phyloP scores from a whole-genome alignment of 1,140 invertebrate genomes.

The Hermatobates lingyangjiaoensis region DNA sequence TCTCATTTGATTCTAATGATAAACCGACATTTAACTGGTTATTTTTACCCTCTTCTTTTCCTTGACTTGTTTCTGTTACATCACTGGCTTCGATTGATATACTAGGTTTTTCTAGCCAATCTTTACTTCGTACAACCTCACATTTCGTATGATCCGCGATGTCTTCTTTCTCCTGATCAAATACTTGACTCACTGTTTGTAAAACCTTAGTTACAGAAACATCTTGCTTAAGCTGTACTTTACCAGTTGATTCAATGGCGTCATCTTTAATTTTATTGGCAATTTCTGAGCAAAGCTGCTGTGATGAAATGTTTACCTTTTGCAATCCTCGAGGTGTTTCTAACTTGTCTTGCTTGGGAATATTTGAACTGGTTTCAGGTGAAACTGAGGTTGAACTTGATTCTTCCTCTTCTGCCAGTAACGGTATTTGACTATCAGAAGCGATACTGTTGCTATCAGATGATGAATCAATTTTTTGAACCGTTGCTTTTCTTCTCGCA shows the following conservation, averaged over 20 bases:
- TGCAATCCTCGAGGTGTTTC: too few species aligned
- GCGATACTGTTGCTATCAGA: too few species aligned
- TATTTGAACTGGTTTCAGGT: too few species aligned
- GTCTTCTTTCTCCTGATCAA: background rate
- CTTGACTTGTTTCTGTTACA: conserved; percentile 3
- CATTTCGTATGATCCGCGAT: conserved; percentile 13
- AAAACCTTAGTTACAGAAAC: too few species aligned
- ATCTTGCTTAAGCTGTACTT: background rate
- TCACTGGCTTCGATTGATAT: conserved; percentile 20
- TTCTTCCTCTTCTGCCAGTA: conserved; percentile 9
- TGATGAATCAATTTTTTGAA: too few species aligned
- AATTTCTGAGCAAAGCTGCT: conserved; percentile 1
- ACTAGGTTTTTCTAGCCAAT: conserved; percentile 16
- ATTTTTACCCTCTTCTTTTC: conserved; percentile 1
- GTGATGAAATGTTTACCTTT: too few species aligned
- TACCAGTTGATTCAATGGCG: background rate
- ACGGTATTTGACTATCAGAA: conserved; percentile 9
- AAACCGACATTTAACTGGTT: conserved; percentile 22
- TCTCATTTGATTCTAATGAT: conserved; percentile 41
- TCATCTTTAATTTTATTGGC: background rate
- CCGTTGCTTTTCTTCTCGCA: background rate
- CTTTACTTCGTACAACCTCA: conserved; percentile 15
- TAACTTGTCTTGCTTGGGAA: too few species aligned
- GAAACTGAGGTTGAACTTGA: too few species aligned
- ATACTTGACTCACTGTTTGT: too few species aligned